Evolutionary conservation across 2,888 invertebrate species (phyloP), one percentile per base, ranked within the genome.

Genomic region (Drosophila suboccidentalis): DNA sequence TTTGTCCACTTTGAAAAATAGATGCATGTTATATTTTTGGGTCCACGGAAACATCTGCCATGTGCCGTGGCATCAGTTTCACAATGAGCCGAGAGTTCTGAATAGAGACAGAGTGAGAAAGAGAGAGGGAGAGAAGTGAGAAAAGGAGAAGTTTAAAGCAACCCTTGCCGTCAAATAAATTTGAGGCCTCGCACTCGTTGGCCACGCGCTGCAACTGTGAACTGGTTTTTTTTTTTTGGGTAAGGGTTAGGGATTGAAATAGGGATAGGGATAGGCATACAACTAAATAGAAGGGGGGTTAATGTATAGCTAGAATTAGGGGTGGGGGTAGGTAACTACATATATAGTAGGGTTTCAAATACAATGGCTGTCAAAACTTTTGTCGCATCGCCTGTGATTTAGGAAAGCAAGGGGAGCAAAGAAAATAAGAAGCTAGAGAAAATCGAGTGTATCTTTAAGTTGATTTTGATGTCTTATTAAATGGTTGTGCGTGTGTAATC

Each of bases 61-160:
- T 39, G 74, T 91, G 90, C 87, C 49, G 41, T 41, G 74, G 90
- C 90, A 88, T 90, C 91, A 82, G 90, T 91, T 91, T 85, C 87
- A 80, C 83, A 83, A 75, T 63, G 71, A 80, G 61, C 53, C 15
- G 19, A 44, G 55, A 39, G 32, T 38, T 41, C 11, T 17, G 44
- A 36, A 34, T 15, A 29, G 29, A 29, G 41, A 26, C 5, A 22
- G 44, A 32, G n/a, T 15, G 22, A 19, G 19, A 34, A 17, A 47
- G 22, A n/a, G 29, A 34, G 32, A 19, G 57, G 11, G 6, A 34
- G 39, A 39, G 53, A 49, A 34, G 29, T 49, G 34, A 53, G 39
- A 39, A 2, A 54, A 11, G 5, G 53, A 67, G 71, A 59, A 61
- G 38, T 70, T 46, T 10, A 13, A 8, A 72, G 51, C 80, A 80